Base-by-base conservation (phyloP, 2,113 vertebrate genomes). In the Tylochromis polylepis region DNA sequence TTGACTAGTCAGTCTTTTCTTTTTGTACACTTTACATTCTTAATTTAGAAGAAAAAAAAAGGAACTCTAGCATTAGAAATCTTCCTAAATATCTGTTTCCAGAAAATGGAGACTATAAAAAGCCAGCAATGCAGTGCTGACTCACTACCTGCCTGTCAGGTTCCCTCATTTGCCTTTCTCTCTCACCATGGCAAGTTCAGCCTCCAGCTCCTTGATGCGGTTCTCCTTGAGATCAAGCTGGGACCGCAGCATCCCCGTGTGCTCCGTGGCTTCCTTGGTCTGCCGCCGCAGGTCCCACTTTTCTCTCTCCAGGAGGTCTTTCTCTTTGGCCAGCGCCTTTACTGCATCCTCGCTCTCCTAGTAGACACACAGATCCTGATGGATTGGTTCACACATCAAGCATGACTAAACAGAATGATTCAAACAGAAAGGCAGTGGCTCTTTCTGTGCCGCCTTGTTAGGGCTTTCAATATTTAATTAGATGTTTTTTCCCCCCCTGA, bases 151-250 rank as follows among this genome's bases (percentile, higher is more conserved):
- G 67, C 27, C 36, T 56, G 36, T 70, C 18, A 78, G 60, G 55
- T 65, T 27, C 43, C 34, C 27, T 14, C 24, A 8, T 78, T 49
- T 67, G 22, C 70, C 41, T 83, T 4, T 78, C 24, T 51, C 20
- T 86, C 98, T 99, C 94, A 99, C 99, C 99, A 99, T 99, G 91
- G 98, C 96, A 91, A 99, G 95, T 93, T 99, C 99, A 0, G 98
- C 99, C 92, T 99, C 99, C 95, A 99, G 97, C 95, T 99, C 99
- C 96, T 99, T 99, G 96, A 99, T 99, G 81, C 99, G 96, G 96
- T 99, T 99, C 95, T 99, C 99, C 89, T 98, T 99, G 88, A 99
- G 97, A 95, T 99, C 99, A 11, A 99, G 97, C 96, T 99, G 98
- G 4, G 98, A 97, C 84, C 98, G 98, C 53, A 99, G 96, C 6